A percentile compares a stretch with the other conserved stretches of the same genome.
Evolutionary conservation across 2,888 invertebrate species (phyloP).

Genomic region (Smittia sp.): DNA sequence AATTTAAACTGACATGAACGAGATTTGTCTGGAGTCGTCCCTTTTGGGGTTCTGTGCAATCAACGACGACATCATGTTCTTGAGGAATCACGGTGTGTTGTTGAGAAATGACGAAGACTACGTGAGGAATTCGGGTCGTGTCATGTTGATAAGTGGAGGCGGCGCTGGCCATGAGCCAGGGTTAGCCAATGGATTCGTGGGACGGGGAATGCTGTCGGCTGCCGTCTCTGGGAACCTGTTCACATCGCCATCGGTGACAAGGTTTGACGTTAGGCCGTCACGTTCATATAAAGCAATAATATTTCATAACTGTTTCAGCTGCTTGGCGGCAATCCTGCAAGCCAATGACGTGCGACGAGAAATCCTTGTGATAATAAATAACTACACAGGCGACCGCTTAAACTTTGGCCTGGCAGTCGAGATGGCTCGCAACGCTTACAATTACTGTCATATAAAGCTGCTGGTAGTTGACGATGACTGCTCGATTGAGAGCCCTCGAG

Average conservation of each 20-base stretch:
- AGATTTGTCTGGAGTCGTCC: conserved; percentile 25
- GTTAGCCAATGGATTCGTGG: conserved; percentile 66
- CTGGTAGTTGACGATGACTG: conserved; percentile 70
- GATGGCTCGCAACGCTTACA: conserved; percentile 62
- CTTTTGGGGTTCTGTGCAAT: conserved; percentile 8
- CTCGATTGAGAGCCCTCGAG: conserved; percentile 54
- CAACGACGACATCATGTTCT: background rate
- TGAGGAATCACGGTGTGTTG: conserved; percentile 14
- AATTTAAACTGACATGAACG: background rate
- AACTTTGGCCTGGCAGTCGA: conserved; percentile 81
- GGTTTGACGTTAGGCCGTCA: conserved; percentile 55
- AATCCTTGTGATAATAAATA: conserved; percentile 69
- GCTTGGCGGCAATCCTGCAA: conserved; percentile 25
- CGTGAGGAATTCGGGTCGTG: background rate
- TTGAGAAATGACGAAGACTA: conserved; percentile 30
- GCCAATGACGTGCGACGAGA: conserved; percentile 51
- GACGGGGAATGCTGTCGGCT: conserved; percentile 75
- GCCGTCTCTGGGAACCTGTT: conserved; percentile 74
- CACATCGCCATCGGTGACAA: conserved; percentile 68
- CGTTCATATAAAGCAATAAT: background rate
- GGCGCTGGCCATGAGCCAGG: conserved; percentile 81
- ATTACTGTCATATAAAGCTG: conserved; percentile 60
- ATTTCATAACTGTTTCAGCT: background rate
- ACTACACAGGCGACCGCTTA: conserved; percentile 74
- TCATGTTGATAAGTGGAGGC: conserved; percentile 48